Percentiles rank a stretch among this genome's conserved stretches.
These are phyloP conservation scores for Dendrocopos noguchii DNA, from an alignment of 2,113 vertebrate genomes.

Conservation along the genomic window DNA sequence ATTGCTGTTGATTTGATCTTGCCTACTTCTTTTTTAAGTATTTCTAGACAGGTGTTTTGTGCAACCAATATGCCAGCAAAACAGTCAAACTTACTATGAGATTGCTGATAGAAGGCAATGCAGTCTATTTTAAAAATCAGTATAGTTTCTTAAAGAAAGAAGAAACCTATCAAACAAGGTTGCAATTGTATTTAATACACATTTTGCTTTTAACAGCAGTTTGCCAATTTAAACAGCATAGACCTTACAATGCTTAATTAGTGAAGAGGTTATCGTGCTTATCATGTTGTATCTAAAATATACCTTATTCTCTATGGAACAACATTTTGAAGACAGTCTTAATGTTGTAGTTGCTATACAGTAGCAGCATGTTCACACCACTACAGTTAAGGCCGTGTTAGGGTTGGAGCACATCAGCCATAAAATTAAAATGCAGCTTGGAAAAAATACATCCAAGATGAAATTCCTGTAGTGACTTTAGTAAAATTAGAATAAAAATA, in stretches of 20 bases:
- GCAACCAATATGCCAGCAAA: not conserved
- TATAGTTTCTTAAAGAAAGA: not conserved
- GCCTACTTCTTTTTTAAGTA: not conserved
- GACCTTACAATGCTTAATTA: slow-evolving; percentile 66
- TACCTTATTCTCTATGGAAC: slow-evolving; percentile 70
- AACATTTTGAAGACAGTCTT: slow-evolving; percentile 66
- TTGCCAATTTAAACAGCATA: slow-evolving; percentile 73
- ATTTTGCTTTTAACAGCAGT: slow-evolving; percentile 78
- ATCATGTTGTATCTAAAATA: slow-evolving; percentile 79
- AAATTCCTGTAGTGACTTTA: not conserved
- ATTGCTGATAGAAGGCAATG: not conserved
- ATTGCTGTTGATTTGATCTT: not conserved
- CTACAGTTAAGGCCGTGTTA: slow-evolving; percentile 53
- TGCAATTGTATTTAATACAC: slow-evolving; percentile 76
- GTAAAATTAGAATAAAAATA: slow-evolving; percentile 24
- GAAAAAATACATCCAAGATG: slow-evolving; percentile 16
- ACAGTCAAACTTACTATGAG: not conserved
- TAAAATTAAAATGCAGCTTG: slow-evolving; percentile 40
- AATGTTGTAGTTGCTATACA: slow-evolving; percentile 59
- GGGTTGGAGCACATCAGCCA: slow-evolving; percentile 31
- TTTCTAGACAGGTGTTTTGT: not conserved
- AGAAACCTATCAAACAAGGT: slow-evolving; percentile 50
- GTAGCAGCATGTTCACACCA: slow-evolving; percentile 54
- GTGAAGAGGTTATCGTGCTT: slow-evolving; percentile 70
- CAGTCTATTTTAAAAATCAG: not conserved